These are phyloP conservation scores for Sipha maydis DNA, from an alignment of 2,888 invertebrate species.

Conservation along the genomic window DNA sequence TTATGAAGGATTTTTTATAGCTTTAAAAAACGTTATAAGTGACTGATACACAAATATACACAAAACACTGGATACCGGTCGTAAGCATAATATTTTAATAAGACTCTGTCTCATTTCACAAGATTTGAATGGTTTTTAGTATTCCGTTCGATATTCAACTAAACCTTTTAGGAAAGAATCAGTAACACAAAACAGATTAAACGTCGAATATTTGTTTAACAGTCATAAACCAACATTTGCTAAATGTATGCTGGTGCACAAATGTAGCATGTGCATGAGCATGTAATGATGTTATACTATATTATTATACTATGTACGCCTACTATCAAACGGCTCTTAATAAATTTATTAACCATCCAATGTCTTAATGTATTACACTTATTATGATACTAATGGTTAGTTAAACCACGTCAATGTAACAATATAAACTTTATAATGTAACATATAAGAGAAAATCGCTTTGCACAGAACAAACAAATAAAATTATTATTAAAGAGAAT, in stretches of 20 bases:
- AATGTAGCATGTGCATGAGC: background rate
- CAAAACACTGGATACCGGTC: background rate
- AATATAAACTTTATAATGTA: too few relatives aligned
- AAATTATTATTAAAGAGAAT: too few relatives aligned
- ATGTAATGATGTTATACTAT: background rate
- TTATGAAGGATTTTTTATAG: background rate
- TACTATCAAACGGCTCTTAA: background rate
- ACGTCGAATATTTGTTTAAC: conserved; percentile 18
- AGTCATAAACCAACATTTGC: background rate
- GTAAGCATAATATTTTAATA: background rate
- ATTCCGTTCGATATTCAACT: conserved; percentile 30
- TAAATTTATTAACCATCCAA: background rate
- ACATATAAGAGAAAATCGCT: too few relatives aligned
- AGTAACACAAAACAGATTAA: background rate
- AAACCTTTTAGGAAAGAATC: conserved; percentile 20
- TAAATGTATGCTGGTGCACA: background rate
- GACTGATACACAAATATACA: too few relatives aligned
- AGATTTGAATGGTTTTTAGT: background rate
- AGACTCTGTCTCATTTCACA: background rate
- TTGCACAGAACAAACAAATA: too few relatives aligned
- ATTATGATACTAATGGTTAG: too few relatives aligned
- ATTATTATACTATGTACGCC: background rate
- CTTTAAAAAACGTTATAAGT: background rate
- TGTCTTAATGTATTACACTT: background rate
- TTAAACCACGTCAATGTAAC: too few relatives aligned